Conservation (phyloP, 1,140 invertebrate species). For the Plutomurus gul region DNA sequence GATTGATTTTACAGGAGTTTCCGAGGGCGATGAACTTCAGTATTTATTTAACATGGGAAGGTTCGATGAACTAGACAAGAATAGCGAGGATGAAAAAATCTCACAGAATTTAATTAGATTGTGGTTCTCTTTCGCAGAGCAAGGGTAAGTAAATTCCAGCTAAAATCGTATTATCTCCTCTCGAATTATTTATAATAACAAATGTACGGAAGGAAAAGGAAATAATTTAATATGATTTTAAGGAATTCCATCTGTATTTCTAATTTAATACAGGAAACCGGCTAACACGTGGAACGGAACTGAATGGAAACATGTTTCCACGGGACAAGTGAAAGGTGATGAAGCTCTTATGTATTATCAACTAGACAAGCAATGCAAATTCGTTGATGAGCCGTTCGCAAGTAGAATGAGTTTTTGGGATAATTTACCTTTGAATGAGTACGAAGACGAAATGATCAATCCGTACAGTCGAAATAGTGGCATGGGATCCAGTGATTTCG, state of each 20-base stretch:
- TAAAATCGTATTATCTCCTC: too few species aligned
- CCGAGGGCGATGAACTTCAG: constrained; percentile 50
- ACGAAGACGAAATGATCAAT: constrained; percentile 37
- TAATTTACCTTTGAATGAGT: constrained; percentile 50
- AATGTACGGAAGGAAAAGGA: too few species aligned
- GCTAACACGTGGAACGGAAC: not conserved
- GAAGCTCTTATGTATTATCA: constrained; percentile 42
- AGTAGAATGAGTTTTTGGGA: constrained; percentile 50
- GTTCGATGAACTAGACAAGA: constrained; percentile 27
- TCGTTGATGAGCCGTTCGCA: constrained; percentile 45
- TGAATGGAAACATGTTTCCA: constrained; percentile 29
- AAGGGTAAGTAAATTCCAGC: constrained; percentile 35
- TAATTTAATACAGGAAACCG: not conserved
- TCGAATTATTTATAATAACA: too few species aligned
- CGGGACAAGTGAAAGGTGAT: constrained; percentile 46
- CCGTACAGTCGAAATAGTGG: constrained; percentile 15
- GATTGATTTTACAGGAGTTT: constrained; percentile 40
- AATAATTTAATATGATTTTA: too few species aligned
- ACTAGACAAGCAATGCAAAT: constrained; percentile 25
- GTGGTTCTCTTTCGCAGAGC: constrained; percentile 49
- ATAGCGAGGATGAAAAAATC: constrained; percentile 1
- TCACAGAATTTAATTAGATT: constrained; percentile 46
- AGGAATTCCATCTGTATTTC: too few species aligned
- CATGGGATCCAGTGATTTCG: not conserved
- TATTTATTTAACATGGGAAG: constrained; percentile 47